Conservation (phyloP, 2,797 vertebrate genomes). For the Bovichtus variegatus region DNA sequence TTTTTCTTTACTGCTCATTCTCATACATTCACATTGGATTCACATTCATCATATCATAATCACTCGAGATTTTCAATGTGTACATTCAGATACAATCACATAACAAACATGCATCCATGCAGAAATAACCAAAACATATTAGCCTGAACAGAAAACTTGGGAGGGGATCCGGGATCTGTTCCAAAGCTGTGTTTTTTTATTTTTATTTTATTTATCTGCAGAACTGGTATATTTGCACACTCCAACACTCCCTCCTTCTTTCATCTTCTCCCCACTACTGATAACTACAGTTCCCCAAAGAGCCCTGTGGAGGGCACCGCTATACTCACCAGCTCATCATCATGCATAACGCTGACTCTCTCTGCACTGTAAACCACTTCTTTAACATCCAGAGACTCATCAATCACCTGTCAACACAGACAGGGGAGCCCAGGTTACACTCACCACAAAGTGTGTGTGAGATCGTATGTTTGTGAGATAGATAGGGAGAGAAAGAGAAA, state of each 20-base stretch:
- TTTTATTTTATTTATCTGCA: conserved; percentile 24
- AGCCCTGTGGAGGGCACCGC: conserved; percentile 71
- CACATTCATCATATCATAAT: conserved; percentile 50
- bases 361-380: conserved; percentile 94
- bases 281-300: conserved; percentile 62
- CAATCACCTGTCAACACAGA: conserved; percentile 95
- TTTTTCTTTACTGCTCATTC: conserved; percentile 40
- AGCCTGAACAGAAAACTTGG: conserved; percentile 51
- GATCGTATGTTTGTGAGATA: conserved; percentile 27
- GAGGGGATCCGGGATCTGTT: conserved; percentile 32
- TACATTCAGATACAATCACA: conserved; percentile 77
- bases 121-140: conserved; percentile 66
- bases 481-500: conserved; percentile 32
- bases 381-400: conserved; percentile 97
- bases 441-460: conserved; percentile 64
- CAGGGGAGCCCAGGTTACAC: conserved; percentile 86
- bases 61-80: conserved; percentile 53
- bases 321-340: conserved; percentile 94
- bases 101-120: conserved; percentile 83
- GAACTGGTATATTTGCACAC: conserved; percentile 54
- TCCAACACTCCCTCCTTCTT: conserved; percentile 65
- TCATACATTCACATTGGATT: no score
- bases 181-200: conserved; percentile 16
- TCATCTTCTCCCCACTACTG: conserved; percentile 41
- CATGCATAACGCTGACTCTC: conserved; percentile 92